A percentile compares a stretch with the other conserved stretches of the same genome.
Conservation (phyloP, 2,888 invertebrate genomes). For the Sarcophaga caerulescens region DNA sequence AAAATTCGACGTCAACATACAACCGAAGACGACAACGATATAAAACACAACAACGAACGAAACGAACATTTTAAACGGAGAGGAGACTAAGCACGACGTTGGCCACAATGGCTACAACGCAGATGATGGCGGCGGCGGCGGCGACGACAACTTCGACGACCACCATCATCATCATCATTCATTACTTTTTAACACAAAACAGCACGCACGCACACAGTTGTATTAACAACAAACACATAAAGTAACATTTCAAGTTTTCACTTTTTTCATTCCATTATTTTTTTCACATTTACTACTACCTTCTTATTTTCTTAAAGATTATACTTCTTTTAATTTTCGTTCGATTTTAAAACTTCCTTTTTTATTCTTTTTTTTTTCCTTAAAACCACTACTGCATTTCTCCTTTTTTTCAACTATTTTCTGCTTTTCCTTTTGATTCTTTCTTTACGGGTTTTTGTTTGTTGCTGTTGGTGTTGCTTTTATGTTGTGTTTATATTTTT, state of each 20-base stretch:
- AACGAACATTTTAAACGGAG: slow-evolving; percentile 28
- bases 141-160: slow-evolving; percentile 40
- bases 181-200: slow-evolving; percentile 58
- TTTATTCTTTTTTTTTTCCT: neutral
- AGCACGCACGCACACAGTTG: slow-evolving; percentile 51
- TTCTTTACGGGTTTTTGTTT: slow-evolving; percentile 37
- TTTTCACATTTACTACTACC: slow-evolving; percentile 36
- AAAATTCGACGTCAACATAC: slow-evolving; percentile 61
- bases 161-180: slow-evolving; percentile 46
- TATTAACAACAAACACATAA: slow-evolving; percentile 68
- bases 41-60: slow-evolving; percentile 45
- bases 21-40: slow-evolving; percentile 63
- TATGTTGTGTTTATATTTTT: slow-evolving; percentile 48
- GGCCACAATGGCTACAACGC: slow-evolving; percentile 36
- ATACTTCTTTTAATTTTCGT: slow-evolving; percentile 5
- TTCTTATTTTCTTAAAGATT: slow-evolving; percentile 13
- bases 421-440: slow-evolving; percentile 23
- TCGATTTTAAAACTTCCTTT: slow-evolving; percentile 39
- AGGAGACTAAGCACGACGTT: slow-evolving; percentile 55
- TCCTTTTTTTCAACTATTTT: neutral
- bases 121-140: neutral
- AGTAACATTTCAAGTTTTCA: slow-evolving; percentile 75
- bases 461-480: slow-evolving; percentile 37
- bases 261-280: slow-evolving; percentile 67
- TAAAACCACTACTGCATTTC: neutral